Percentiles rank a stretch among this genome's conserved stretches.
Conservation (phyloP, 35 echinoderm and acorn worm genomes). For the Eucidaris tribuloides region DNA sequence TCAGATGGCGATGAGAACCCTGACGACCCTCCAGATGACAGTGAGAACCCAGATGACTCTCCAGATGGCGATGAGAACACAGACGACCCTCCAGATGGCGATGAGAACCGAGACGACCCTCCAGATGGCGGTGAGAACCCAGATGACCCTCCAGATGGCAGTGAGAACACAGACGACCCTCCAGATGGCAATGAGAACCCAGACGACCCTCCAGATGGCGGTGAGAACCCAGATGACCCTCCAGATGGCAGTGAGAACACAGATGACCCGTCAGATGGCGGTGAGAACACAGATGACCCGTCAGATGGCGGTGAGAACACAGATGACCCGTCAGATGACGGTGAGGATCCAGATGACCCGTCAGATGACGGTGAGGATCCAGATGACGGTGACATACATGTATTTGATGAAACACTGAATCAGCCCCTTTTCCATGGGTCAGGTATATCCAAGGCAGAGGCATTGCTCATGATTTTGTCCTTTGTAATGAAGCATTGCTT, state of each 20-base stretch:
- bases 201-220: background rate
- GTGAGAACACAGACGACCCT: background rate
- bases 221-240: background rate
- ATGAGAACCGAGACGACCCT: background rate
- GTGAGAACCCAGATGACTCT: background rate
- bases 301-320: background rate
- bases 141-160: background rate
- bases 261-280: background rate
- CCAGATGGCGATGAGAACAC: background rate
- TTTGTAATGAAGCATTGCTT: constrained; percentile 51
- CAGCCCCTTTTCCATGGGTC: background rate
- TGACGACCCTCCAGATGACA: background rate
- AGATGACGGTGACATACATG: background rate
- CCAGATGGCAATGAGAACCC: background rate
- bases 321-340: background rate
- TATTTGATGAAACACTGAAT: background rate
- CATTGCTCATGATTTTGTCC: constrained; percentile 42
- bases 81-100: background rate
- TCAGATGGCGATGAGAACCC: background rate
- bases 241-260: background rate
- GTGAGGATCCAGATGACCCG: background rate
- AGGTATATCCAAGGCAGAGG: constrained; percentile 35
- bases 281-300: background rate
- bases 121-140: background rate
- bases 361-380: background rate